Evolutionary conservation across 2,888 invertebrate species (phyloP).

Genomic region (Lasioglossum calceatum): DNA sequence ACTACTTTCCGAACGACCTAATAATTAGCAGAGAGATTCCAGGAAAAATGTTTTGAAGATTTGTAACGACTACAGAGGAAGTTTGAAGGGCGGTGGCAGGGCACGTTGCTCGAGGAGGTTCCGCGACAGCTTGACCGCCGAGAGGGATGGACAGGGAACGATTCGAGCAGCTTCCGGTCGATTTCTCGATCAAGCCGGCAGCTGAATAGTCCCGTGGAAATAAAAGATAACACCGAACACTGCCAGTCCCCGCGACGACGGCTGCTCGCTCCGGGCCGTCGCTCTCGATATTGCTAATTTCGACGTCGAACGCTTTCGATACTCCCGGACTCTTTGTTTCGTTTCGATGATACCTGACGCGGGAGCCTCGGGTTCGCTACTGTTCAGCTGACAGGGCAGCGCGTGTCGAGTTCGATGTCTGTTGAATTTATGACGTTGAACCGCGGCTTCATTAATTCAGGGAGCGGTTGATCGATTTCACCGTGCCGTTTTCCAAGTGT

Average conservation of each 20-base stretch:
- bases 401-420: constrained; percentile 9
- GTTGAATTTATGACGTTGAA: constrained; percentile 16
- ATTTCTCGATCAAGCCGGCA: constrained; percentile 35
- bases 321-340: constrained; percentile 5
- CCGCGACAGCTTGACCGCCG: background rate
- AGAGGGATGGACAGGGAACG: constrained; percentile 18
- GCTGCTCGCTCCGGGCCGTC: constrained; percentile 1
- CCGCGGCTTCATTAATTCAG: background rate
- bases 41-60: background rate
- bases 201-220: constrained; percentile 5
- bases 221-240: constrained; percentile 13
- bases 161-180: constrained; percentile 31
- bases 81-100: background rate
- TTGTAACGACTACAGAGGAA: background rate
- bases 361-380: background rate
- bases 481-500: constrained; percentile 4
- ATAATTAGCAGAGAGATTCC: no score
- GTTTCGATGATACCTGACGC: background rate
- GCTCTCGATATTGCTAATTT: constrained; percentile 25
- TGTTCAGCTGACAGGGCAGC: constrained; percentile 15
- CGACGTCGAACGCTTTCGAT: constrained; percentile 27
- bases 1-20: no score
- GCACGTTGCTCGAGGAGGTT: constrained; percentile 14
- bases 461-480: constrained; percentile 15
- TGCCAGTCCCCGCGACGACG: constrained; percentile 7